Base-by-base conservation (phyloP, 2,797 vertebrate genomes). In the Malacoctenus gilli region DNA sequence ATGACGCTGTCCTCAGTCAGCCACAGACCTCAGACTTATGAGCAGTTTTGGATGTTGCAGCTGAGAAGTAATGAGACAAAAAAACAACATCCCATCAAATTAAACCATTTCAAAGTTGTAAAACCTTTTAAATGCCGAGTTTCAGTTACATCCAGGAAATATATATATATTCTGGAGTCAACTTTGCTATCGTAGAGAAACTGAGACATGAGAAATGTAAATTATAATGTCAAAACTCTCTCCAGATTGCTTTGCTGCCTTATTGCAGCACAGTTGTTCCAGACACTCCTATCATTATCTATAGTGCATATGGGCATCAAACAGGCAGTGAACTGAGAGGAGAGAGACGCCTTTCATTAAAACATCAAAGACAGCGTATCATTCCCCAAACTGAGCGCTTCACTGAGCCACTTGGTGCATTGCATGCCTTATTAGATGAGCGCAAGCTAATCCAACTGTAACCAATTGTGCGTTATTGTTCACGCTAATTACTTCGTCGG, bases 351-450 rank as follows among this genome's bases (percentile, higher is more conserved):
- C 48, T 75, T 84, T 85, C 68, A 87, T 85, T 82, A 81, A 74
- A 84, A 86, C 83, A 82, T 90, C 88, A 89, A 86, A 85, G 84
- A 28, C 50, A 21, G 50, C 38, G 46, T 75, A 77, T 83, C 61
- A 59, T 75, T 77, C 65, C 64, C 61, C 59, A 60, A 74, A 71
- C 64, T 56, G 54, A 69, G 69, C 46, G 49, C 77, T 78, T 77
- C 70, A 53, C 67, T 72, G 59, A 80, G 70, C 68, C 75, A 77
- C 79, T 86, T 76, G 67, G 56, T 73, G 70, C 72, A 69, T 70
- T 19, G 70, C 77, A 76, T 72, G 77, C 59, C 72, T 78, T 84
- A 75, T 80, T 83, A 75, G 80, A 83, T 79, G 54, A 75, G 64
- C 67, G 80, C 82, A 69, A 59, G 83, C 47, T 82, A 68, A 87